Evolutionary conservation across 2,888 invertebrate species (phyloP), one percentile per base, ranked within the genome.

Genomic region (Dolichomitus sp.): DNA sequence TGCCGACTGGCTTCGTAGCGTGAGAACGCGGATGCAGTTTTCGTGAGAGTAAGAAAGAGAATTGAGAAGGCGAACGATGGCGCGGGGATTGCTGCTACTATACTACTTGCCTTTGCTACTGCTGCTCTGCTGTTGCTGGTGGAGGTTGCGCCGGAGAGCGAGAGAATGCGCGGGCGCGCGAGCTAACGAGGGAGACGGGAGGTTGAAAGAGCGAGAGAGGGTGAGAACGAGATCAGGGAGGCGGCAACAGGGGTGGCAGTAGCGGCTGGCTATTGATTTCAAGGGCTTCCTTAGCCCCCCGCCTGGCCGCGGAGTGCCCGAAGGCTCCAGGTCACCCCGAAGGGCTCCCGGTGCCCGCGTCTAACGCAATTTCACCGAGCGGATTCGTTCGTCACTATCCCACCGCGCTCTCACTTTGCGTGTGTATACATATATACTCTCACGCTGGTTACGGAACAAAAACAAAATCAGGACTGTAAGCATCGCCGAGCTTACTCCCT

Each of bases 221-320:
- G 52, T 37, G 79, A 80, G 69, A 70, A 80, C 73, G 81, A 69
- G 84, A 84, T 78, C 72, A 81, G 82, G 86, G 87, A 69, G 85
- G 88, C 86, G 90, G 89, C 88, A 89, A 90, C 73, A 85, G 87
- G 87, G 91, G 90, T 89, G 91, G 91, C 91, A 89, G 92, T 91
- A 90, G 92, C 90, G 91, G 90, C 92, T 90, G 91, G 92, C 92
- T 93, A 93, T 93, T 93, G 93, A 93, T 93, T 93, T 93, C 93
- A 93, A 93, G 93, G 93, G 92, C 91, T 93, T 93, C 92, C 92
- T 93, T 92, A 91, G 90, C 87, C 87, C 89, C 86, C 88, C 89
- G 87, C 86, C 83, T 85, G 87, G 85, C 89, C 88, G 87, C 88
- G 80, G 87, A 90, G 88, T 90, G 88, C 89, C 89, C 90, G 89